Base-by-base conservation (phyloP, 2,888 invertebrate species). In the Hypsopygia costalis region DNA sequence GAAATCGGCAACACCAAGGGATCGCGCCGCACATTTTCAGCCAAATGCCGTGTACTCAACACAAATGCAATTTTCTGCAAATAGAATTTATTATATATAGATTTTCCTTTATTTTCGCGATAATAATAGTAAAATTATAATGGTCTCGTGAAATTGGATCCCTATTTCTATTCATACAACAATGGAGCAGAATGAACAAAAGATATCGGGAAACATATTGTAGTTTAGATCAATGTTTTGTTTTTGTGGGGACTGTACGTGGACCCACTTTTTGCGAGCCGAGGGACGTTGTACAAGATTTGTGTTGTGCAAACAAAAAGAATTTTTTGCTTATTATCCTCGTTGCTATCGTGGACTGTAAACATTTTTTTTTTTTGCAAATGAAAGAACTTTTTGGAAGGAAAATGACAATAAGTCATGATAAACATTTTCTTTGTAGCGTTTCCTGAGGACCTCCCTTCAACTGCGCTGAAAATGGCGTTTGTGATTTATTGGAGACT, bases 191-290 rank as follows among this genome's bases (percentile, higher is more conserved):
- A 43, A 44, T 41, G 52, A 67, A 68, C 68, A 67, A 69, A 67
- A 64, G 60, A 61, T 61, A 61, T 62, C 55, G 46, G 46, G 49
- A 45, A 63, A 67, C 61, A 63, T 63, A 64, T 63, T 60, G 66
- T 56, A 58, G 61, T 56, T 63, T 56, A 62, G 60, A 60, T 62
- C 54, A 55, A 41, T 51, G 56, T 61, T 68, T 58, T 58, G 62
- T 64, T 70, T 64, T 69, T 65, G 56, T 58, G 52, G 34, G 21
- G 41, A 44, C 40, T 44, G 55, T 57, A 61, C 58, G 64, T 59
- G 61, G 30, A 49, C 47, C 44, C 36, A 31, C 69, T 69, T 72
- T 71, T 66, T 62, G 55, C 47, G 46, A 47, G 40, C 41, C 40
- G 47, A 48, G 55, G 58, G 52, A 55, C 58, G 60, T 57, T 52